Evolutionary conservation across 2,797 vertebrate genomes (phyloP), one percentile per base, ranked within the genome.

Genomic region (Sebastes itinus): DNA sequence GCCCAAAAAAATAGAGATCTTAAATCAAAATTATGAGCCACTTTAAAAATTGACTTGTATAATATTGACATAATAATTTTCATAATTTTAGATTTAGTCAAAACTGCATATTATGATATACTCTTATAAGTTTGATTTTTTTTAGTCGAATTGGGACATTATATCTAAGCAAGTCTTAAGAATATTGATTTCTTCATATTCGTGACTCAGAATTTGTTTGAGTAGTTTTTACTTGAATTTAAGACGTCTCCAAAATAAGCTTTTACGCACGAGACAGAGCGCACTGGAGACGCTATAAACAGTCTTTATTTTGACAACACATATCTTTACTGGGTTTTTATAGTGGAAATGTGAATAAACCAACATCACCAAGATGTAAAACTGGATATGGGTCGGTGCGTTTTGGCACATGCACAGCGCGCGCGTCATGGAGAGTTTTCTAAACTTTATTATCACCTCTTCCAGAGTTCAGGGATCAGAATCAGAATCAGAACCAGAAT

Each of bases 211-310:
- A 68, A 33, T 20, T 35, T 12, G 52, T 61, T 52, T 18, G 3
- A n/a, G n/a, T 23, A 12, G 8, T 23, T 49, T 32, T 61, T 18
- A 61, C 33, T 14, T 14, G 4, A 22, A 42, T 42, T 42, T 14
- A 6, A 9, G 22, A 25, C 5, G 35, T 25, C 25, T 80, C 78
- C 71, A 79, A 75, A 77, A 27, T 11, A 14, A 0, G 2, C 0
- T 71, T 89, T 89, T 84, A 89, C 86, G 83, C 90, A 62, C 86
- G 65, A 61, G 4, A 28, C 11, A n/a, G 64, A 56, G 25, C 74
- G 75, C 78, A 16, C 3, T 4, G 2, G 11, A 30, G 16, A 13
- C 28, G 3, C 58, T 4, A 7, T 18, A 13, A 22, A 7, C 7
- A 25, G 27, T 25, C 16, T 73, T 56, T 46, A 72, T 42, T 68